phyloP scores from a whole-genome alignment of 2,888 invertebrate genomes.

The Dinocampus coccinellae region DNA sequence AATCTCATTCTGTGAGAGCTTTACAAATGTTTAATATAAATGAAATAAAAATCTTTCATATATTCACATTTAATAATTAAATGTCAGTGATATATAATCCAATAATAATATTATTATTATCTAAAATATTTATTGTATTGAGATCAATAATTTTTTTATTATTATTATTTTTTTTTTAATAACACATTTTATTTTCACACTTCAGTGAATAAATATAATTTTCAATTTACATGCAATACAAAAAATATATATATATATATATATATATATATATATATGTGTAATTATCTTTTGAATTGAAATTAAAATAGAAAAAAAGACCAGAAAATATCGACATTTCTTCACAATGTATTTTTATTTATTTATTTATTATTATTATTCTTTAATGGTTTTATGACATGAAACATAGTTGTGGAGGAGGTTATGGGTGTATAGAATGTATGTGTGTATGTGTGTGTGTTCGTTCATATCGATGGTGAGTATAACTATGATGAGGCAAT shows the following conservation, averaged over 20 bases:
- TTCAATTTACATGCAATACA: neutral
- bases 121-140: too few species aligned
- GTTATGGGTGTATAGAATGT: neutral
- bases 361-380: neutral
- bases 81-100: too few species aligned
- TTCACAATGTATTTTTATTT: neutral
- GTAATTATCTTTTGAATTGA: neutral
- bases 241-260: neutral
- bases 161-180: neutral
- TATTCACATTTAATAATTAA: too few species aligned
- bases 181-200: constrained; percentile 1
- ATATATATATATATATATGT: too few species aligned
- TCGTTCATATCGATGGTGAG: constrained; percentile 37
- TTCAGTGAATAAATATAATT: neutral
- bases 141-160: neutral
- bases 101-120: too few species aligned
- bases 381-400: neutral
- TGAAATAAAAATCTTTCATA: neutral
- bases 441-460: neutral
- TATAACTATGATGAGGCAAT: constrained; percentile 36
- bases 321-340: neutral
- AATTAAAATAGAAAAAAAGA: neutral
- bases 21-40: neutral
- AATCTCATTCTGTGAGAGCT: neutral
- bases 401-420: neutral